Percentiles rank a stretch among this genome's conserved stretches.
Conservation (phyloP, 37 sponge, comb jelly and placozoan genomes). For the Halisarca cf. caerulea region DNA sequence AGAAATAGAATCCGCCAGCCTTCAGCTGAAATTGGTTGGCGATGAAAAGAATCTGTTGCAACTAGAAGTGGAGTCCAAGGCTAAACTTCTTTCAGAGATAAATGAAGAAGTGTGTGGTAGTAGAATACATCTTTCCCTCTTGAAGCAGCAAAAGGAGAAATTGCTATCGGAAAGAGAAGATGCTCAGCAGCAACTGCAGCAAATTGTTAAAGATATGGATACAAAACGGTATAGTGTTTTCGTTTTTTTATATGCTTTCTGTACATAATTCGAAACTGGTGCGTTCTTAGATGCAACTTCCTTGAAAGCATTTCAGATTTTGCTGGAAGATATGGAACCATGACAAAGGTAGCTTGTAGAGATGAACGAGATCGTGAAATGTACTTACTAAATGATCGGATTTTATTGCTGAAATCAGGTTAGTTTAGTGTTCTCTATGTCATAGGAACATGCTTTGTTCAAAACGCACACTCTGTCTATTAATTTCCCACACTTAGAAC, state of each 20-base stretch:
- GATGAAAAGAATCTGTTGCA: not conserved
- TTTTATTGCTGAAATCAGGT: conserved; percentile 58
- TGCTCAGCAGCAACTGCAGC: not conserved
- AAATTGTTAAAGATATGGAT: not conserved
- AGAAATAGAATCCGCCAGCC: not conserved
- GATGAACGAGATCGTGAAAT: conserved; percentile 39
- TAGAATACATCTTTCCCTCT: not conserved
- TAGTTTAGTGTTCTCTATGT: too few species aligned
- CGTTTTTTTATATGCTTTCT: too few species aligned
- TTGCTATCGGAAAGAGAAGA: conserved; percentile 32
- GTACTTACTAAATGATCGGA: conserved; percentile 35
- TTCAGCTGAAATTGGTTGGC: conserved; percentile 3
- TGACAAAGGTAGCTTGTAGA: conserved; percentile 20
- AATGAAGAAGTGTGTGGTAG: conserved; percentile 34
- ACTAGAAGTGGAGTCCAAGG: conserved; percentile 32
- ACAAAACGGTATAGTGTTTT: too few species aligned
- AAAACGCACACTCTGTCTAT: not conserved
- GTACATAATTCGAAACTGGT: too few species aligned
- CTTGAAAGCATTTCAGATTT: conserved; percentile 38
- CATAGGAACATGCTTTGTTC: too few species aligned
- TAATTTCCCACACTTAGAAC: not conserved
- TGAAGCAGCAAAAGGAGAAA: conserved; percentile 13
- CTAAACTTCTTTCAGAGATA: conserved; percentile 49
- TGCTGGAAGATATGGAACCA: conserved; percentile 31
- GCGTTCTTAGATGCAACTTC: conserved; percentile 36